Evolutionary conservation across 2,113 vertebrate genomes (phyloP), one percentile per base, ranked within the genome.

Genomic region (Glareola pratincola): DNA sequence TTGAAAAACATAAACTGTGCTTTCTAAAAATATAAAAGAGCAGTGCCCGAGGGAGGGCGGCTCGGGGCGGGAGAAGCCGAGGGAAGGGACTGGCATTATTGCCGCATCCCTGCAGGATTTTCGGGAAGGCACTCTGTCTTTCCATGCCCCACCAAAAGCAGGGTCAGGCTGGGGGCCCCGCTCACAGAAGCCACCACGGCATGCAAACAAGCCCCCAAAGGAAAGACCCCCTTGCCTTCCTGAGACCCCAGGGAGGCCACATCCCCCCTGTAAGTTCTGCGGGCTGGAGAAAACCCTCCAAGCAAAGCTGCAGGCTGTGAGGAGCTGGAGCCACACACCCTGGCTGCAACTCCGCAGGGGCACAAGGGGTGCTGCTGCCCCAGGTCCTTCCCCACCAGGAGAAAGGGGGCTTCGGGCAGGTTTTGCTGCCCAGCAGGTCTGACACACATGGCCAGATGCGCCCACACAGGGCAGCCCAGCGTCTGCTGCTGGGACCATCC

Each of bases 91-190:
- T 10, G 3, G 24, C 7, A 4, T 22, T n/a, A 34, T 27, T 0
- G 0, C 67, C 8, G 3, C 17, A 34, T 74, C 50, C 24, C 63
- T 14, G 19, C 3, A 10, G 64, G 82, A 57, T 59, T 77, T 76
- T 69, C 0, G 7, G 63, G 62, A 79, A 74, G 69, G 66, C 34
- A 34, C 34, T 0, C 0, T 60, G 57, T 34, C 47, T 37, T 85
- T 66, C 67, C 3, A 0, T 75, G 89, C 51, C 47, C 8, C 8
- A 21, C 59, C 1, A 0, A 51, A 23, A 78, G 29, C 37, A 66
- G 45, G 13, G 32, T 56, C 37, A 54, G 0, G 0, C 56, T 14
- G n/a, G 9, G 17, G 34, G 6, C 10, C 10, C 26, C 0, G 0
- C 36, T 91, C 3, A 0, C 29, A 24, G 83, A 4, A 75, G 29